Evolutionary conservation across 2,888 invertebrate genomes (phyloP).

Genomic region (Nemoura dubitans): DNA sequence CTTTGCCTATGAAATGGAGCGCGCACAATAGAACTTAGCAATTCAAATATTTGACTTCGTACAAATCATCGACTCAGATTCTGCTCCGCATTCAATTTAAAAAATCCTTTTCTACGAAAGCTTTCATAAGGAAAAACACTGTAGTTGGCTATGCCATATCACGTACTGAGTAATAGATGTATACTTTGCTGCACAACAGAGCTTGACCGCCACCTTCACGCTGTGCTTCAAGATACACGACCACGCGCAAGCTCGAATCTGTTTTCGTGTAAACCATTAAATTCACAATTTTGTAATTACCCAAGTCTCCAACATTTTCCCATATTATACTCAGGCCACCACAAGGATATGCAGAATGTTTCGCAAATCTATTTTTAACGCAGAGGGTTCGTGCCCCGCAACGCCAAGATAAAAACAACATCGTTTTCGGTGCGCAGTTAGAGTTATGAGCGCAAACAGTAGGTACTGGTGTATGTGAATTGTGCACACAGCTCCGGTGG

Average conservation of each 20-base stretch:
- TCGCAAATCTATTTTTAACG: background rate
- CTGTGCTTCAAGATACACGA: background rate
- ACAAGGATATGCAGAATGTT: background rate
- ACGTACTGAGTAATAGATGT: too few species aligned
- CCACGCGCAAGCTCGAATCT: background rate
- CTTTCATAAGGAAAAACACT: too few species aligned
- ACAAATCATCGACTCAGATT: background rate
- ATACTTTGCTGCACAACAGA: too few species aligned
- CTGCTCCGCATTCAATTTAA: background rate
- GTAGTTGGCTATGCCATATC: too few species aligned
- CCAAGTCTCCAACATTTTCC: background rate
- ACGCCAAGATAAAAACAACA: background rate
- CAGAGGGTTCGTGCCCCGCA: background rate
- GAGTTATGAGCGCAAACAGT: conserved; percentile 1
- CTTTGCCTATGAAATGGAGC: background rate
- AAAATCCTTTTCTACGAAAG: too few species aligned
- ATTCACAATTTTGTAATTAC: background rate
- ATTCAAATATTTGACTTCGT: background rate
- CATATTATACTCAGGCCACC: background rate
- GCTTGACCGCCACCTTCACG: too few species aligned
- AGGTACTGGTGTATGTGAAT: background rate
- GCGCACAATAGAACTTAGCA: background rate
- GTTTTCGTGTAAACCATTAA: background rate
- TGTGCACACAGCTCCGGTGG: background rate
- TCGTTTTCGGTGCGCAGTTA: background rate